A percentile compares a stretch with the other conserved stretches of the same genome.
These are phyloP conservation scores for Cerastis rubricosa DNA, from an alignment of 2,888 invertebrate species.

Conservation along the genomic window DNA sequence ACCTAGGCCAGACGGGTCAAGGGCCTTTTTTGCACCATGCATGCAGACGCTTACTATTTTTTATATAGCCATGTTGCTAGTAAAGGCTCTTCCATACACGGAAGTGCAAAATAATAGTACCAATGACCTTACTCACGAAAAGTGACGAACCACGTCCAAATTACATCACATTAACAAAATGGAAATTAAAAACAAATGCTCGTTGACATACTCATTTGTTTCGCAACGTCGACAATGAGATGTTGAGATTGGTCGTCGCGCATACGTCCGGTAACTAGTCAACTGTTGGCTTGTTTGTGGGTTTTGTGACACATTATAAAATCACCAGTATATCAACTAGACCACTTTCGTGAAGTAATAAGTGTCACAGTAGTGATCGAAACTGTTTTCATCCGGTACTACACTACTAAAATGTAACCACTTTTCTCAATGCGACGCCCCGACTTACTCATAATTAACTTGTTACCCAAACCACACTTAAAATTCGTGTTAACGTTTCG, in stretches of 20 bases:
- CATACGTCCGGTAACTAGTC: constrained; percentile 76
- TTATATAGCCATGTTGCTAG: not conserved
- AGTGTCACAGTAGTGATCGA: not conserved
- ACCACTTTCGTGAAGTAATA: not conserved
- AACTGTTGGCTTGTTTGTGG: constrained; percentile 37
- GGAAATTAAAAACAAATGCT: constrained; percentile 72
- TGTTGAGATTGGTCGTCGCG: constrained; percentile 76
- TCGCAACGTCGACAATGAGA: constrained; percentile 80
- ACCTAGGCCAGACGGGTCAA: constrained; percentile 8
- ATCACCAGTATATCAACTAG: not conserved
- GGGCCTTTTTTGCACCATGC: constrained; percentile 36
- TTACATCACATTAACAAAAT: constrained; percentile 68
- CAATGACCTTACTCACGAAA: constrained; percentile 46
- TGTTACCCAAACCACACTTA: not conserved
- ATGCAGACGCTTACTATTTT: constrained; percentile 3
- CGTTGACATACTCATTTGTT: constrained; percentile 72
- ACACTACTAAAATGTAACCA: not conserved
- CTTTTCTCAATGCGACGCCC: not conserved
- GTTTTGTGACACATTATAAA: constrained; percentile 69
- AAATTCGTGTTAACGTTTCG: not conserved
- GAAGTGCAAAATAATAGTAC: constrained; percentile 49
- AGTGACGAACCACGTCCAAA: constrained; percentile 30
- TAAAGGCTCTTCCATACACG: constrained; percentile 10
- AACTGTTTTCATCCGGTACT: not conserved
- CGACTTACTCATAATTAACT: not conserved